Evolutionary conservation across 2,888 invertebrate genomes (phyloP).

Genomic region (Ecdyonurus torrentis): DNA sequence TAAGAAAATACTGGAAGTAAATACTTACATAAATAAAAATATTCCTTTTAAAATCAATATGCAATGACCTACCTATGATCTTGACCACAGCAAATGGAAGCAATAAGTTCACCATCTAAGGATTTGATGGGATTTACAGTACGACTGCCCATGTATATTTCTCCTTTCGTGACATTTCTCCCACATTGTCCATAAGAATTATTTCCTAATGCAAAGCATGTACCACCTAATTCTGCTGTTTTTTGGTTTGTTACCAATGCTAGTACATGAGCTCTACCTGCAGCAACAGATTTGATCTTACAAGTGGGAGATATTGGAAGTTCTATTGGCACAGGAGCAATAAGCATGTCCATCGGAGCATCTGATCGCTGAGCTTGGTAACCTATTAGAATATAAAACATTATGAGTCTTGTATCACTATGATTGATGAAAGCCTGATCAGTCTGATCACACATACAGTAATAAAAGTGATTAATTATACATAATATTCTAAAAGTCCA

Average conservation of each 20-base stretch:
- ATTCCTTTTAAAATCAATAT: background rate
- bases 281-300: conserved; percentile 40
- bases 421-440: no score
- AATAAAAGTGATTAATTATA: no score
- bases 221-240: conserved; percentile 52
- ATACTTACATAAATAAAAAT: conserved; percentile 2
- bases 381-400: conserved; percentile 18
- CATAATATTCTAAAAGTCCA: no score
- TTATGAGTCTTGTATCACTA: no score
- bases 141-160: conserved; percentile 51
- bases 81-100: conserved; percentile 68
- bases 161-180: conserved; percentile 53
- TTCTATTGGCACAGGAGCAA: conserved; percentile 51
- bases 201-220: conserved; percentile 71
- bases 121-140: conserved; percentile 44
- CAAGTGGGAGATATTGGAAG: conserved; percentile 35
- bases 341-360: conserved; percentile 47
- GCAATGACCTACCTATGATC: conserved; percentile 54
- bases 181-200: conserved; percentile 93
- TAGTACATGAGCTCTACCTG: conserved; percentile 76
- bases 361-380: conserved; percentile 33
- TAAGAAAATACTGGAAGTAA: conserved; percentile 46
- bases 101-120: conserved; percentile 41
- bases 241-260: conserved; percentile 39
- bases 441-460: no score